Conservation (phyloP, 2,888 invertebrate species). For the Timandra comae region DNA sequence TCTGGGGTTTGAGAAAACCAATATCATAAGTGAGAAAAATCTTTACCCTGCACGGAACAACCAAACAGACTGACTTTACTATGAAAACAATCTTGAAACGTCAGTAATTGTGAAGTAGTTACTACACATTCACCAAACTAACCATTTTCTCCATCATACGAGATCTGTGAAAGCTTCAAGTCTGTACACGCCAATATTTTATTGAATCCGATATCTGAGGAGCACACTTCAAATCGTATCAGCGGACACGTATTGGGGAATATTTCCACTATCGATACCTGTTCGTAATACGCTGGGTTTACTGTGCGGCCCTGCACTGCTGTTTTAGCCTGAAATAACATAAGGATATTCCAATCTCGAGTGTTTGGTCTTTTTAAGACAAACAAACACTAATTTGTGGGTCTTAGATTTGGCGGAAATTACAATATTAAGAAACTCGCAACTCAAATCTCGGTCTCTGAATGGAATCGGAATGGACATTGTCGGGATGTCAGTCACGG, state of each 20-base stretch:
- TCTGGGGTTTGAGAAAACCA: too few species aligned
- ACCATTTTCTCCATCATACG: constrained; percentile 63
- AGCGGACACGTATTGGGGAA: constrained; percentile 88
- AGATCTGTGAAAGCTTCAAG: constrained; percentile 42
- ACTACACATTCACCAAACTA: constrained; percentile 2
- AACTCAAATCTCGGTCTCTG: too few species aligned
- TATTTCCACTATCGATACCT: constrained; percentile 85
- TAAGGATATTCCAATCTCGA: too few species aligned
- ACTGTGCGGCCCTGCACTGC: constrained; percentile 76
- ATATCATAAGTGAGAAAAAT: too few species aligned
- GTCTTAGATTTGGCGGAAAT: too few species aligned
- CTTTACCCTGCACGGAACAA: too few species aligned
- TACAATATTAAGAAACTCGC: too few species aligned
- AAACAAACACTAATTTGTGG: too few species aligned
- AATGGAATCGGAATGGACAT: too few species aligned
- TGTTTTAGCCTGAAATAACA: constrained; percentile 77
- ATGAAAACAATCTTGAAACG: not conserved
- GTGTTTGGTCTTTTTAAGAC: too few species aligned
- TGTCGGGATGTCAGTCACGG: too few species aligned
- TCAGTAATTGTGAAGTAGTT: not conserved
- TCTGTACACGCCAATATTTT: constrained; percentile 40
- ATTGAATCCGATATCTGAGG: constrained; percentile 58
- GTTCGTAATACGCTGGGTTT: constrained; percentile 85
- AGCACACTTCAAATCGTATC: constrained; percentile 80
- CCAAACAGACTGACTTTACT: constrained; percentile 4